A percentile compares a stretch with the other conserved stretches of the same genome.
Evolutionary conservation across 2,888 invertebrate genomes (phyloP).

Genomic region (Luffia ferchaultella): DNA sequence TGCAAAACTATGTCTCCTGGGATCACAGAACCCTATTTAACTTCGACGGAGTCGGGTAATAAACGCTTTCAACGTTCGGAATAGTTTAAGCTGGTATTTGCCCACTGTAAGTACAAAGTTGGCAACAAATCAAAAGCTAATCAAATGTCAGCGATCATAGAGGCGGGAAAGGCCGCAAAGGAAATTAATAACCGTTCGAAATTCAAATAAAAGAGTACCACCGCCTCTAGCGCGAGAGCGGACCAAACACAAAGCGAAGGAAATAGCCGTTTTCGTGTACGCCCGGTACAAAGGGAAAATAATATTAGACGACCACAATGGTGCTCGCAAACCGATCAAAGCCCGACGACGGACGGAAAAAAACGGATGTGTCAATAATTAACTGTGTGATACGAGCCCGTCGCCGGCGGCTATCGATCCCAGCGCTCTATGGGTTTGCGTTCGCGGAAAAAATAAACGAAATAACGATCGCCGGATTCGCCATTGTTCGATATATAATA

Average conservation of each 20-base stretch:
- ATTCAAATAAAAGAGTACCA: not conserved
- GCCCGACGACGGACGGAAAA: slow-evolving; percentile 28
- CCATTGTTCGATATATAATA: not conserved
- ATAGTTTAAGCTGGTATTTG: too few relatives aligned
- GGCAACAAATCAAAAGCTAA: not conserved
- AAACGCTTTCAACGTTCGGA: too few relatives aligned
- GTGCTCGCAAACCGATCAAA: slow-evolving; percentile 10
- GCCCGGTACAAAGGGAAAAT: slow-evolving; percentile 33
- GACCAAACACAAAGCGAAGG: slow-evolving; percentile 39
- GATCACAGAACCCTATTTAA: too few relatives aligned
- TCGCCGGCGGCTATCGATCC: slow-evolving; percentile 53
- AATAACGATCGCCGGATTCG: not conserved
- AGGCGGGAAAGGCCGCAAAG: not conserved
- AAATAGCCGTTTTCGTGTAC: slow-evolving; percentile 39
- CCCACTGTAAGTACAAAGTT: not conserved
- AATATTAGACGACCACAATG: slow-evolving; percentile 45
- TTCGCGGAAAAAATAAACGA: slow-evolving; percentile 17
- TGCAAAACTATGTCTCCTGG: too few relatives aligned
- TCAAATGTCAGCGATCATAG: not conserved
- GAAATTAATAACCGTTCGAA: not conserved
- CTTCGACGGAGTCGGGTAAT: too few relatives aligned
- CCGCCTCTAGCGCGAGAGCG: not conserved
- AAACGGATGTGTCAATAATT: slow-evolving; percentile 65
- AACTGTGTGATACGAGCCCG: slow-evolving; percentile 51
- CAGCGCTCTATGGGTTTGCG: slow-evolving; percentile 31